Base-by-base conservation (phyloP, 2,797 vertebrate species). In the Notolepis coatsorum region DNA sequence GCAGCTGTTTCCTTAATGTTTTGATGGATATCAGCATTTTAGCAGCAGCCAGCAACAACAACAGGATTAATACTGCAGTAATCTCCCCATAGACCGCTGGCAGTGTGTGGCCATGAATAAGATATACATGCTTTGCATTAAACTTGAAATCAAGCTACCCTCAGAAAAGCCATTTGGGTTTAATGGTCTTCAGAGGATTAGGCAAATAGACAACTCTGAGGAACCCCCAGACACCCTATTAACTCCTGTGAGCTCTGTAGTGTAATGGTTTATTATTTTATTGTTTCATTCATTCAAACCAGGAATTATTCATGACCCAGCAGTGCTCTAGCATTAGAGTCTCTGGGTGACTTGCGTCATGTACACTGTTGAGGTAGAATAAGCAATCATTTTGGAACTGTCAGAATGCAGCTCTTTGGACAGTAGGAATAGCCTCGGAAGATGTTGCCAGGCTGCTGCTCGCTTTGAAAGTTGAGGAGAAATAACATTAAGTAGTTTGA, bases 121-220 rank as follows among this genome's bases (percentile, higher is more conserved):
- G 57, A 78, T 70, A 61, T 81, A 65, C 63, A 68, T 65, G 68
- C 37, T 33, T 76, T 72, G 68, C 65, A 58, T n/a, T 66, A 31
- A 25, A 76, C 27, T 56, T 63, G 70, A 63, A 60, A 68, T 68
- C 72, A 70, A 52, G 68, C 66, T 68, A 71, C 56, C 52, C 39
- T 8, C 13, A 64, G 73, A 77, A 52, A 78, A 84, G 51, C 61
- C 75, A 39, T 73, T 50, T 50, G 68, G 79, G 52, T 74, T 81
- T 54, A 72, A 61, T 68, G 21, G 61, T 35, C 46, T 60, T 86
- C 77, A 88, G 67, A 82, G 85, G 85, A 91, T 90, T 81, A 84
- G 0, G 41, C 50, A 60, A 75, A 79, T 71, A 63, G 55, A 65
- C 58, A 33, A 24, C 37, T 0, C n/a, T 68, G 46, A 61, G 42